Conservation (phyloP, 2,113 vertebrate genomes). For the Tauraco erythrolophus region DNA sequence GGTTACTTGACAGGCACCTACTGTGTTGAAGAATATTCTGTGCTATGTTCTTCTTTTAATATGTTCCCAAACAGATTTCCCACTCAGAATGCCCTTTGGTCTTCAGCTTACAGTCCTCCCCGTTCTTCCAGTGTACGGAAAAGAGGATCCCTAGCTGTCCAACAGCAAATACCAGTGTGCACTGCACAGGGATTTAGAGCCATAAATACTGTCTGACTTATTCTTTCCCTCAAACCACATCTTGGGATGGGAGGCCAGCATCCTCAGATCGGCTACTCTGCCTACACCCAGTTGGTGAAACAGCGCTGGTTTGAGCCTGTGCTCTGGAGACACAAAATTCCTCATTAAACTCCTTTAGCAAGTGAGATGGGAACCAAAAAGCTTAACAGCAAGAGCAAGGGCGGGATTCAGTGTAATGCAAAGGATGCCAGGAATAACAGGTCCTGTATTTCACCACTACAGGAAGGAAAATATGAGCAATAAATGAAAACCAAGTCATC, state of each 20-base stretch:
- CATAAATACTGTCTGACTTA: background rate
- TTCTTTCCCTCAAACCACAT: background rate
- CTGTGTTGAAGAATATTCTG: background rate
- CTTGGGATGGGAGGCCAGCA: background rate
- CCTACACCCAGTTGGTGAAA: background rate
- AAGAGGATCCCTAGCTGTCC: background rate
- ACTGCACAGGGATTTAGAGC: background rate
- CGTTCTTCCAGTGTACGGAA: background rate
- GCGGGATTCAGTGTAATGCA: background rate
- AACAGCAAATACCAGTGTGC: background rate
- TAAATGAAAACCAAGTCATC: background rate
- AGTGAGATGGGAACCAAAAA: background rate
- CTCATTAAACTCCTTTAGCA: background rate
- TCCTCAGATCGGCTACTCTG: background rate
- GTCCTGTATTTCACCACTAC: background rate
- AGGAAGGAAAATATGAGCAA: background rate
- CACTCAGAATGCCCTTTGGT: background rate
- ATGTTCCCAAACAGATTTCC: background rate
- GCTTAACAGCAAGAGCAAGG: background rate
- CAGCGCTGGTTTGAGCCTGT: background rate
- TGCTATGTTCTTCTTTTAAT: background rate
- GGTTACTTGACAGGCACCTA: background rate
- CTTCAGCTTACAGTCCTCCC: background rate
- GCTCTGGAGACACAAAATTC: background rate
- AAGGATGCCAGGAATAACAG: constrained; percentile 5